Evolutionary conservation across 2,888 invertebrate species (phyloP).

Genomic region (Gastracanthus pulcherrimus): DNA sequence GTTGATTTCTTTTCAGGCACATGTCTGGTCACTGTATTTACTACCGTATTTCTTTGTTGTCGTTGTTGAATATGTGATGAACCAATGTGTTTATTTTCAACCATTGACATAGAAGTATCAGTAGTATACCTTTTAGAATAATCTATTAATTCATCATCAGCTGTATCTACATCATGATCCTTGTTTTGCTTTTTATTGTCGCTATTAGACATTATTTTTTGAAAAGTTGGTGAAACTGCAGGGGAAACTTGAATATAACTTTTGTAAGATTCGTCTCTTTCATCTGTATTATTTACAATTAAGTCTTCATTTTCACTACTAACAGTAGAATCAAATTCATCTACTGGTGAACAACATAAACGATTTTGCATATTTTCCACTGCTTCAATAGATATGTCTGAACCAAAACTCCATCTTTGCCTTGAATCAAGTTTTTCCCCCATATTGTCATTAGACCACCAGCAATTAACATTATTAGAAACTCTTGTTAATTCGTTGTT

Average conservation of each 20-base stretch:
- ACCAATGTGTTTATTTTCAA: conserved; percentile 45
- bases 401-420: conserved; percentile 58
- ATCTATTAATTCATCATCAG: conserved; percentile 57
- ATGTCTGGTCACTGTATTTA: conserved; percentile 31
- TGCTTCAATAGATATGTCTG: conserved; percentile 56
- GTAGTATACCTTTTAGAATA: conserved; percentile 58
- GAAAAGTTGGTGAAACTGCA: conserved; percentile 47
- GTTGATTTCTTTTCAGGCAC: conserved; percentile 53
- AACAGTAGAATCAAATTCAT: conserved; percentile 56
- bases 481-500: conserved; percentile 25
- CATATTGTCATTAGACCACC: conserved; percentile 44
- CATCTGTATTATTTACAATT: conserved; percentile 53
- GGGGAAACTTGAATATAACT: conserved; percentile 49
- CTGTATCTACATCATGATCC: conserved; percentile 55
- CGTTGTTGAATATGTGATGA: conserved; percentile 29
- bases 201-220: conserved; percentile 19
- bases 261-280: conserved; percentile 50
- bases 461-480: conserved; percentile 27
- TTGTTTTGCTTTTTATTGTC: conserved; percentile 40
- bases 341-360: conserved; percentile 58
- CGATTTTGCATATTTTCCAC: conserved; percentile 51
- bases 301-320: conserved; percentile 57
- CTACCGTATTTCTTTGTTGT: conserved; percentile 33
- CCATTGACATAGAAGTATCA: conserved; percentile 38
- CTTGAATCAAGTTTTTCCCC: conserved; percentile 49